Evolutionary conservation across 1,140 invertebrate genomes (phyloP).

Genomic region (Heliothis virescens): DNA sequence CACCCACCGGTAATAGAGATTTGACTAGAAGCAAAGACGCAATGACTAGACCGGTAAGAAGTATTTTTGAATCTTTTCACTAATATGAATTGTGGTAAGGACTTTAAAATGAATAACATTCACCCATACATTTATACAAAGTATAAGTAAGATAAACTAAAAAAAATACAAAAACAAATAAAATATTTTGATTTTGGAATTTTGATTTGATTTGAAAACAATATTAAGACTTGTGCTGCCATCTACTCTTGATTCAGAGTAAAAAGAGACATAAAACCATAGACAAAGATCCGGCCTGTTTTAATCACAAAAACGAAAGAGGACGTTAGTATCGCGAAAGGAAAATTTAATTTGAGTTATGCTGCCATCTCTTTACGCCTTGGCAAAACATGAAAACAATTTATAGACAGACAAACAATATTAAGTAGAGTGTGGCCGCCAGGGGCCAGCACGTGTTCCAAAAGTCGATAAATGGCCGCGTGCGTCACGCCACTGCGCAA

Average conservation of each 20-base stretch:
- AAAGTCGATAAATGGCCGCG: conserved; percentile 75
- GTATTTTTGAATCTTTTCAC: no score
- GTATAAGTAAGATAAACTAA: background rate
- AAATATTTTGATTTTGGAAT: no score
- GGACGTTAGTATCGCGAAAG: background rate
- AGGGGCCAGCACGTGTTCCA: conserved; percentile 52
- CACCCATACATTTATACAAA: no score
- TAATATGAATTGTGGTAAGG: no score
- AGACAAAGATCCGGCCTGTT: background rate
- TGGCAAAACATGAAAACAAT: background rate
- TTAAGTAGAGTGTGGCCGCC: background rate
- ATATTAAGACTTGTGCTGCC: background rate
- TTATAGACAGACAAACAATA: background rate
- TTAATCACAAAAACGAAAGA: background rate
- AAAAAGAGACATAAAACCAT: no score
- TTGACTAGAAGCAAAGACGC: no score
- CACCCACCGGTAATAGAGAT: no score
- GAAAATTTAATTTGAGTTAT: background rate
- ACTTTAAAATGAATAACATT: no score
- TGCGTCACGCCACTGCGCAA: conserved; percentile 83
- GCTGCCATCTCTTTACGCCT: conserved; percentile 10
- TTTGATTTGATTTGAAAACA: no score
- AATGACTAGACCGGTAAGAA: no score
- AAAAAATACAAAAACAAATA: background rate
- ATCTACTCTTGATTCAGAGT: background rate